phyloP scores from a whole-genome alignment of 2,888 invertebrate species.

The Drosophila putrida region DNA sequence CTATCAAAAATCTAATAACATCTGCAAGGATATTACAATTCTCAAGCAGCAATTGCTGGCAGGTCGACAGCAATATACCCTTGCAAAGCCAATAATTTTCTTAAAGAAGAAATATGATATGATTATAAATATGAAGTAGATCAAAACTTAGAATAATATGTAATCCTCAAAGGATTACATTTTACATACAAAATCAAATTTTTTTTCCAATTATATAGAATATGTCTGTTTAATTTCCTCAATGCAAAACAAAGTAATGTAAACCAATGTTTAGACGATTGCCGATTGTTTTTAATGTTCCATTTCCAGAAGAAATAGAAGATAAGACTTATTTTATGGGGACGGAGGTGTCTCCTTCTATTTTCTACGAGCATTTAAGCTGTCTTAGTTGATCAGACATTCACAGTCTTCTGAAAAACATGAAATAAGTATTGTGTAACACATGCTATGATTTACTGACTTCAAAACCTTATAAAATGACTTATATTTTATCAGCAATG shows the following conservation, averaged over 20 bases:
- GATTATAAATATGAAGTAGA: background rate
- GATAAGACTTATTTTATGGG: constrained; percentile 52
- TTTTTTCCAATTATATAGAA: background rate
- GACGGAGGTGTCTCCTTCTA: constrained; percentile 68
- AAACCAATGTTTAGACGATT: too few relatives aligned
- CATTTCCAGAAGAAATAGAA: constrained; percentile 20
- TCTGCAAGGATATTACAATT: constrained; percentile 4
- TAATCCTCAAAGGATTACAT: background rate
- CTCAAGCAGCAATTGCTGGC: too few relatives aligned
- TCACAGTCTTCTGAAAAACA: background rate
- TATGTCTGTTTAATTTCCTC: background rate
- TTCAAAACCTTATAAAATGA: background rate
- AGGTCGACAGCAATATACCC: background rate
- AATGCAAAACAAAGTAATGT: background rate
- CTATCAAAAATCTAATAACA: background rate
- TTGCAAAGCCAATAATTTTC: background rate
- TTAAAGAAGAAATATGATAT: background rate
- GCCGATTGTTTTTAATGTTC: background rate
- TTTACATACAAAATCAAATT: background rate
- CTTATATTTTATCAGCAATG: background rate
- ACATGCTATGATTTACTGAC: too few relatives aligned
- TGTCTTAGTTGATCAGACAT: background rate
- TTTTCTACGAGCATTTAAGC: constrained; percentile 34
- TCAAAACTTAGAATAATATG: background rate
- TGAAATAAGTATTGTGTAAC: background rate